Base-by-base conservation (phyloP, 2,797 vertebrate species). In the Microctenopoma lineatum region DNA sequence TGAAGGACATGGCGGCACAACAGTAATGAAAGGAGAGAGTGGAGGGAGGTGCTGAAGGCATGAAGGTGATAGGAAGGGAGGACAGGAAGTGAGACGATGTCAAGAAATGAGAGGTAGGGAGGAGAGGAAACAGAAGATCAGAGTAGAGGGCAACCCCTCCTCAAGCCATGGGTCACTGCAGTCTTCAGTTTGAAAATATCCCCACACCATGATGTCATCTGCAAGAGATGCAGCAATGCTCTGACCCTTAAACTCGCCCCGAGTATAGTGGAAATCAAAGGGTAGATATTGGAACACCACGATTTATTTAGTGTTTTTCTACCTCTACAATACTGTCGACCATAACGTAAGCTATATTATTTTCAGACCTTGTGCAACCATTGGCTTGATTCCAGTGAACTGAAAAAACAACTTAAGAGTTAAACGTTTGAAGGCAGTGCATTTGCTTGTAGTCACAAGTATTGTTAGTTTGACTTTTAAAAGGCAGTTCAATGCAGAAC, bases 171-270 rank as follows among this genome's bases (percentile, higher is more conserved):
- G 82, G 86, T 88, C 85, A 85, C 66, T 75, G 83, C 77, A 75
- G 83, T 52, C 27, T 29, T 4, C 55, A 3, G 61, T 84, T 90
- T 81, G 80, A 84, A 91, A 92, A 91, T 92, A 92, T 85, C 83
- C 75, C 34, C 66, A 84, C 76, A 73, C 77, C 52, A 88, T 92
- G 88, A 90, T 90, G 90, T 92, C 92, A 93, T 75, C 66, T 10
- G n/a, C 1, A 65, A 79, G 55, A 57, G 73, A 83, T 15, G 70
- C 70, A 48, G 67, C 52, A 38, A 71, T 21, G 70, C 46, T 65
- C 54, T 1, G 39, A 69, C 73, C 73, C 69, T 84, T 77, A 46
- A 79, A 67, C 82, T 15, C 5, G 14, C 6, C 11, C 12, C 14
- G 39, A 41, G 13, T 15, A 5, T 11, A 15, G 39, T 2, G 12